Evolutionary conservation across 2,888 invertebrate genomes (phyloP).

Genomic region (Brenthis ino): DNA sequence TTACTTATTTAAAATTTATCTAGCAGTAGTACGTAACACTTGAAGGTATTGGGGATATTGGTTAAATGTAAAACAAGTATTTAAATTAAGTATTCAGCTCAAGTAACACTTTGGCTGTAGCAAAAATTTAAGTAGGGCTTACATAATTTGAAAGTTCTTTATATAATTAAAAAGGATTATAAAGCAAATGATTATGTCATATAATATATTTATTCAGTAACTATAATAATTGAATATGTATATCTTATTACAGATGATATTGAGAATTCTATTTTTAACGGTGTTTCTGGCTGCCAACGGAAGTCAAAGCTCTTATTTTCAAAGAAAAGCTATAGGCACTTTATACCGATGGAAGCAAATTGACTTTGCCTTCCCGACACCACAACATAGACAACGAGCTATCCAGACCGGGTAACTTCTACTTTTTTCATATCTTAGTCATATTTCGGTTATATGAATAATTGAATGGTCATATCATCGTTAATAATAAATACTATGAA

Average conservation of each 20-base stretch:
- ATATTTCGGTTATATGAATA: too few species aligned
- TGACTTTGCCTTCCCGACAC: conserved; percentile 59
- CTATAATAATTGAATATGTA: neutral
- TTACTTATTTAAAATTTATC: too few species aligned
- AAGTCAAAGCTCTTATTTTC: conserved; percentile 34
- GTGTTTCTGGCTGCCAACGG: conserved; percentile 36
- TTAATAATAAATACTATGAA: too few species aligned
- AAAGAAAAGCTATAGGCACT: conserved; percentile 58
- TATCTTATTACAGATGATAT: conserved; percentile 44
- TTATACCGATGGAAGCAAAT: conserved; percentile 76
- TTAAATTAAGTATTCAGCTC: conserved; percentile 9
- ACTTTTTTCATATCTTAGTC: neutral
- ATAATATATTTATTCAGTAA: too few species aligned
- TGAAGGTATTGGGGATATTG: neutral
- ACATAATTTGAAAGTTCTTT: conserved; percentile 13
- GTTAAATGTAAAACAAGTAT: conserved; percentile 7
- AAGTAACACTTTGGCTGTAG: neutral
- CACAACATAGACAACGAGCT: conserved; percentile 52
- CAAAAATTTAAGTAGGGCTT: neutral
- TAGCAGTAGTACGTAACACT: too few species aligned
- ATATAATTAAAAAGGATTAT: neutral
- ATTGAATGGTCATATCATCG: too few species aligned
- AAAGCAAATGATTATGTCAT: too few species aligned
- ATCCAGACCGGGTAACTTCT: conserved; percentile 58
- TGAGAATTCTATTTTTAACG: conserved; percentile 39